phyloP scores from a whole-genome alignment of 1,140 invertebrate species.

The Tetragonula clypearis region DNA sequence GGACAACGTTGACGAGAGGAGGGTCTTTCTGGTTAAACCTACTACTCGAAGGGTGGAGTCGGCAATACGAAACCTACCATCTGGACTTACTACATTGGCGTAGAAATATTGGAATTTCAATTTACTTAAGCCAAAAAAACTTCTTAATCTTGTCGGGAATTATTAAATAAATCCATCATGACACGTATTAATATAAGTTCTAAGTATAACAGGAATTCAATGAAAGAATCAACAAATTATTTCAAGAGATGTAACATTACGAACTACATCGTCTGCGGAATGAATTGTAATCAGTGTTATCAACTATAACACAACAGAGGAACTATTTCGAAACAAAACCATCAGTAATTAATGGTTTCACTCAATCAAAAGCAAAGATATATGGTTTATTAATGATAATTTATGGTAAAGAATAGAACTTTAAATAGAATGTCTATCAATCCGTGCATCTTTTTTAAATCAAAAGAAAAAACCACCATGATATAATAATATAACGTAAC shows the following conservation, averaged over 20 bases:
- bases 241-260: neutral
- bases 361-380: neutral
- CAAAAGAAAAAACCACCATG: neutral
- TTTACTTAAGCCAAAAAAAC: neutral
- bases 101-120: slow-evolving; percentile 28
- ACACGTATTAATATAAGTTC: neutral
- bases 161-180: neutral
- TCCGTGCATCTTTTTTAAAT: neutral
- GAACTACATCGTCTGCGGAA: too few species aligned
- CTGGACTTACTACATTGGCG: slow-evolving; percentile 64
- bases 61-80: slow-evolving; percentile 52
- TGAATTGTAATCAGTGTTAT: too few species aligned
- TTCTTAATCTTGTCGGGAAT: neutral
- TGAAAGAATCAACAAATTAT: neutral
- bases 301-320: neutral
- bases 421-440: too few species aligned
- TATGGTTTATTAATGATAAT: neutral
- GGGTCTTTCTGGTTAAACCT: slow-evolving; percentile 68
- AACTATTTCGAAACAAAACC: neutral
- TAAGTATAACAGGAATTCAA: neutral
- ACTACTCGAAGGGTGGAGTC: slow-evolving; percentile 71
- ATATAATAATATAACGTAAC: neutral
- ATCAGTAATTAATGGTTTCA: neutral
- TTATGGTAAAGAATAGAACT: neutral
- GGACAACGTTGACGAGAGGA: slow-evolving; percentile 64